Base-by-base conservation (phyloP, 2,113 vertebrate species). In the Microtus pennsylvanicus region DNA sequence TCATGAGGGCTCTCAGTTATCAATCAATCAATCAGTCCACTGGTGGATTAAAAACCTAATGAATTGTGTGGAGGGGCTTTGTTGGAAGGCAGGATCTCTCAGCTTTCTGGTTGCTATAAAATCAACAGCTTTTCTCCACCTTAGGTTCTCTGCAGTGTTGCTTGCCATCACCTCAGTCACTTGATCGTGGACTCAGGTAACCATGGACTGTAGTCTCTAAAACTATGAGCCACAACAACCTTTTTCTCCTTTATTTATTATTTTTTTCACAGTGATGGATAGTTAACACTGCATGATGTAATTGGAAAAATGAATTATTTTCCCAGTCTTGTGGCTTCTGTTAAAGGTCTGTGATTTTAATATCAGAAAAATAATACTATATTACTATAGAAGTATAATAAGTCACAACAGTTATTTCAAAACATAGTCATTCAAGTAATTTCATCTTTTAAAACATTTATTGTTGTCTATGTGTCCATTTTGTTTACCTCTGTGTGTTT, bases 261-360 rank as follows among this genome's bases (percentile, higher is more conserved):
- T 24, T 89, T 50, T 50, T 77, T 55, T 76, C 7, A 90, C 22
- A 77, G 38, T n/a, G 6, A 65, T 35, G 5, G 72, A 63, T 50
- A 47, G 9, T 6, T 76, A 47, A 63, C 4, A 63, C 5, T 89
- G 19, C 21, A 38, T 82, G 89, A 93, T 55, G 9, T 67, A 72
- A 50, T 11, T 94, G 47, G 42, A 93, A 90, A 92, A 94, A 91
- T 67, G 77, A 93, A 88, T 90, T 35, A 83, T 95, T 91, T 96
- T 45, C 19, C 30, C 2, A 42, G 58, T 61, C 35, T 80, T 35
- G 82, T 97, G 78, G 83, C 47, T 77, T 96, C 38, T 83, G 38
- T 91, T 89, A 78, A 55, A 26, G 70, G 26, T 78, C 38, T 30
- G 86, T 94, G 50, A 92, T 95, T 94, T 75, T 93, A 92, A 83